Conservation (phyloP, 2,113 vertebrate species). For the Upupa epops region DNA sequence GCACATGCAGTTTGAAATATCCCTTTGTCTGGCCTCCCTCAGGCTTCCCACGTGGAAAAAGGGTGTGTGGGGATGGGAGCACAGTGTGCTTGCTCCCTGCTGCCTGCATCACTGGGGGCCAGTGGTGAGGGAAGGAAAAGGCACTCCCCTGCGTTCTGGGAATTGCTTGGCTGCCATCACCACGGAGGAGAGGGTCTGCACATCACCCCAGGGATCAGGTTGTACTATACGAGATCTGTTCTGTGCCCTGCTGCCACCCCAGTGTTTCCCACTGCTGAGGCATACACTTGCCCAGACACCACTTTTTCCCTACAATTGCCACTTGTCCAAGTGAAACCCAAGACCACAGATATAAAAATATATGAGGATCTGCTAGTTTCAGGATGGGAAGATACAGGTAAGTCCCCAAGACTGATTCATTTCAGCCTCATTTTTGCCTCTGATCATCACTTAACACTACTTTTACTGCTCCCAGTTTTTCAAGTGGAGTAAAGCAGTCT, state of each 20-base stretch:
- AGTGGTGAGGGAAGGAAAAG: neutral
- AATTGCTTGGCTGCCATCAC: neutral
- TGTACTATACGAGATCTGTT: neutral
- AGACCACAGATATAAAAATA: neutral
- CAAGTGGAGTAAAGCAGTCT: neutral
- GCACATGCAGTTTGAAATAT: constrained; percentile 8
- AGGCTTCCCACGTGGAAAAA: constrained; percentile 20
- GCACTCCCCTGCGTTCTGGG: rapidly evolving
- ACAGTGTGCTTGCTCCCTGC: constrained; percentile 3
- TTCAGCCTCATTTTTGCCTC: neutral
- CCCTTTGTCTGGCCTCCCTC: constrained; percentile 17
- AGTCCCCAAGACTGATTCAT: neutral
- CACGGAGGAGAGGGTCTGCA: neutral
- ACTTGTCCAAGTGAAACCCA: neutral
- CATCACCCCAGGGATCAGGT: neutral
- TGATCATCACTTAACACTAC: neutral
- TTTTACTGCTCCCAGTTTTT: constrained; percentile 15
- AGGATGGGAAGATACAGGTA: neutral
- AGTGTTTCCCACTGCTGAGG: neutral
- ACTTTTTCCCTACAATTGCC: neutral
- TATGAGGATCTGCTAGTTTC: neutral
- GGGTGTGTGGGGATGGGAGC: constrained; percentile 33
- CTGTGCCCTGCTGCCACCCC: neutral
- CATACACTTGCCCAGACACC: neutral
- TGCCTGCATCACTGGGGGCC: neutral